A percentile compares a stretch with the other conserved stretches of the same genome.
Conservation (phyloP, 92 coral and sea anemone species). For the Meandrina meandrites region DNA sequence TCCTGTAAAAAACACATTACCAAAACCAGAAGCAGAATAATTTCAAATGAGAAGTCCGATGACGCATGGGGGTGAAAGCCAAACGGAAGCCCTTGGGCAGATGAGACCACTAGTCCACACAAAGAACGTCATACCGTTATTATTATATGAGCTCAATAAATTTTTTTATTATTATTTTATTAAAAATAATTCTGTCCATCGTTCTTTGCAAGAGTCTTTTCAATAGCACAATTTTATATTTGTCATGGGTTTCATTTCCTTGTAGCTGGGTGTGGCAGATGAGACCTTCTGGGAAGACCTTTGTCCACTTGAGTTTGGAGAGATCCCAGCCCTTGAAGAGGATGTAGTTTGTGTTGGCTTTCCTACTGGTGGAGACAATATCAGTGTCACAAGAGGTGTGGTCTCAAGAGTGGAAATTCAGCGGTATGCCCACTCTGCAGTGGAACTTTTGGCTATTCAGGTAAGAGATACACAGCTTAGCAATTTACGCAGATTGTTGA, state of each 20-base stretch:
- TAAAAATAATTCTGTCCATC: too few species aligned
- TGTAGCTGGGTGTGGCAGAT: slow-evolving; percentile 85
- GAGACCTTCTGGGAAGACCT: slow-evolving; percentile 89
- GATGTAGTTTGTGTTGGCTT: slow-evolving; percentile 95
- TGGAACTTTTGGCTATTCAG: slow-evolving; percentile 87
- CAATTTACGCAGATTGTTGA: not conserved
- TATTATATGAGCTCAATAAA: too few species aligned
- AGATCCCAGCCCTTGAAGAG: slow-evolving; percentile 80
- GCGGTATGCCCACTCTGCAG: slow-evolving; percentile 92
- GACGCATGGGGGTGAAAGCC: too few species aligned
- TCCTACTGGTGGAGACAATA: slow-evolving; percentile 92
- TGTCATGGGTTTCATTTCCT: slow-evolving; percentile 12
- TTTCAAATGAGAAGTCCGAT: too few species aligned
- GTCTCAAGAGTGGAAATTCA: slow-evolving; percentile 94
- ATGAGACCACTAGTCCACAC: too few species aligned
- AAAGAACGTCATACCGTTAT: too few species aligned
- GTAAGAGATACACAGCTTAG: slow-evolving; percentile 28
- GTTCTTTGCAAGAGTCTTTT: too few species aligned
- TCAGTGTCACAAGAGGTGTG: slow-evolving; percentile 90
- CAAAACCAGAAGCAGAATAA: too few species aligned
- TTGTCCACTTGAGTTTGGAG: slow-evolving; percentile 82
- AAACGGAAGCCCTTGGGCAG: too few species aligned
- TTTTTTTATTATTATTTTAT: too few species aligned
- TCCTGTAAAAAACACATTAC: too few species aligned
- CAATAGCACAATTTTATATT: not conserved